Evolutionary conservation across 2,113 vertebrate species (phyloP).

Genomic region (Excalfactoria chinensis): DNA sequence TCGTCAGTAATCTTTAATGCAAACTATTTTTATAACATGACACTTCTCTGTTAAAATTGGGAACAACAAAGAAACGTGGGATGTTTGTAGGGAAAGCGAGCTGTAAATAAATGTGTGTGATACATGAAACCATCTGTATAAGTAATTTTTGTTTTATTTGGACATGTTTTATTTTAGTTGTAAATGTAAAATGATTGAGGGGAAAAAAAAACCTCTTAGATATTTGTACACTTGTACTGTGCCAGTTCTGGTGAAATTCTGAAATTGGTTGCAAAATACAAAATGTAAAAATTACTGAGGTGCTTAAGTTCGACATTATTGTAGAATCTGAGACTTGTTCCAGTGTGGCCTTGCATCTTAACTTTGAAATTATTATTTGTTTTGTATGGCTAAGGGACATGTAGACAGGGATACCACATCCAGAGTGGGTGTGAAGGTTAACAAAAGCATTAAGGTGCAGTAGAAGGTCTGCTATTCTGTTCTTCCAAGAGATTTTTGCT

Average conservation of each 20-base stretch:
- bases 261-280: neutral
- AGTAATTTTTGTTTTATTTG: neutral
- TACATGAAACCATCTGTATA: neutral
- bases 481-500: neutral
- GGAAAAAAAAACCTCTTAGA: neutral
- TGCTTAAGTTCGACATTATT: neutral
- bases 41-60: neutral
- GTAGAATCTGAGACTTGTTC: neutral
- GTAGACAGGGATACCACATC: neutral
- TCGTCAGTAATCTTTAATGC: neutral
- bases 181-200: neutral
- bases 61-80: neutral
- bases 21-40: neutral
- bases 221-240: neutral
- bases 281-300: neutral
- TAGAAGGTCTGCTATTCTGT: neutral
- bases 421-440: neutral
- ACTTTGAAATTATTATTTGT: neutral
- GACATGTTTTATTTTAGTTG: too few relatives aligned
- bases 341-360: neutral
- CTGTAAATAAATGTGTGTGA: neutral
- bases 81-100: neutral
- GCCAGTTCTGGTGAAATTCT: neutral
- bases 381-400: neutral
- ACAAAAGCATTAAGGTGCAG: neutral